Conservation (phyloP, 2,113 vertebrate species). For the Pyxicephalus adspersus region DNA sequence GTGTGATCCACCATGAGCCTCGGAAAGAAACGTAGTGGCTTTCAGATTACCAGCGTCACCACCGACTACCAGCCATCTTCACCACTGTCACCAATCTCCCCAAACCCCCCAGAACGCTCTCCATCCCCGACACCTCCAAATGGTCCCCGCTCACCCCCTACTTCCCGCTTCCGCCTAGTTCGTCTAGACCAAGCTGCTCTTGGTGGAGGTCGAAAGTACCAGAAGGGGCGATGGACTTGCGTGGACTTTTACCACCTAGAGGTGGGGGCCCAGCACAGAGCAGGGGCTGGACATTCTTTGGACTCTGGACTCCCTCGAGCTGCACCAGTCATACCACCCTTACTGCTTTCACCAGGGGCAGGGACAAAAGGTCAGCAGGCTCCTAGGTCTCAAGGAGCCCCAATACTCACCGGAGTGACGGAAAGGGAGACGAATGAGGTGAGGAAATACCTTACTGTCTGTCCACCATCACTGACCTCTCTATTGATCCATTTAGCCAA, state of each 20-base stretch:
- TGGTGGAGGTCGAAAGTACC: constrained; percentile 74
- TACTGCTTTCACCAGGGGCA: constrained; percentile 55
- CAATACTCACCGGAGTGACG: background rate
- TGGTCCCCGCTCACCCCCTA: constrained; percentile 53
- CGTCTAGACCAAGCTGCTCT: constrained; percentile 69
- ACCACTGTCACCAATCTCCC: constrained; percentile 55
- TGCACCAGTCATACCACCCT: constrained; percentile 36
- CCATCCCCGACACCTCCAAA: background rate
- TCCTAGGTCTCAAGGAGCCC: constrained; percentile 42
- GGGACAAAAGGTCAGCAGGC: constrained; percentile 59
- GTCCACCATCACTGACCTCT: too few relatives aligned
- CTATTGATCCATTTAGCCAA: too few relatives aligned
- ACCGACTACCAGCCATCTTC: constrained; percentile 70
- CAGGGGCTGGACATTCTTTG: constrained; percentile 78
- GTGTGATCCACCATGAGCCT: constrained; percentile 68
- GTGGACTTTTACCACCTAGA: constrained; percentile 77
- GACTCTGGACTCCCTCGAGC: constrained; percentile 72
- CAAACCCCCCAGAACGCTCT: background rate
- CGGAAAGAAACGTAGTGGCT: constrained; percentile 83
- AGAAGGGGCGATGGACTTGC: constrained; percentile 84
- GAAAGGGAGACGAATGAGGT: constrained; percentile 3
- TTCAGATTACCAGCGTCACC: constrained; percentile 89
- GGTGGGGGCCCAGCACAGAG: constrained; percentile 64
- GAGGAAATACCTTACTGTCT: background rate
- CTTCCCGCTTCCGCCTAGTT: constrained; percentile 82